Evolutionary conservation across 2,797 vertebrate species (phyloP).

Genomic region (Gymnoscopelus braueri): DNA sequence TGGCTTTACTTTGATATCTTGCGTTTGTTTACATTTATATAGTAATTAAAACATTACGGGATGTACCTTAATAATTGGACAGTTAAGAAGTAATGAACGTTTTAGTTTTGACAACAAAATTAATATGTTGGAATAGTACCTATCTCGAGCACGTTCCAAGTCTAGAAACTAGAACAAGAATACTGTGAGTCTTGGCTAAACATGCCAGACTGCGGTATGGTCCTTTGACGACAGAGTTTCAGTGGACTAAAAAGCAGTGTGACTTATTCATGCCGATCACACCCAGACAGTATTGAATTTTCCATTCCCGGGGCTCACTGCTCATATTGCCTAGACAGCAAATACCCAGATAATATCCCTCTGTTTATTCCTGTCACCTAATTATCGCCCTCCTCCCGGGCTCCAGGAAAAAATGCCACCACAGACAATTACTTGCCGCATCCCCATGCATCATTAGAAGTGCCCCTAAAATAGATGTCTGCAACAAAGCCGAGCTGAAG

Average conservation of each 20-base stretch:
- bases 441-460: conserved; percentile 29
- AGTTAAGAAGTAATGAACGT: too few species aligned
- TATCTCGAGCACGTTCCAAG: too few species aligned
- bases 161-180: too few species aligned
- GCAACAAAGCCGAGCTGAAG: conserved; percentile 6
- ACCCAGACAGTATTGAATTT: conserved; percentile 44
- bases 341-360: conserved; percentile 36
- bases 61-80: too few species aligned
- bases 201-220: too few species aligned
- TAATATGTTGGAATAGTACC: too few species aligned
- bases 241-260: neutral
- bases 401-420: conserved; percentile 36
- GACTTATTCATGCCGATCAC: conserved; percentile 38
- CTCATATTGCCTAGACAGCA: conserved; percentile 30
- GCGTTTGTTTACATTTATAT: too few species aligned
- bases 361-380: conserved; percentile 47
- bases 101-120: too few species aligned
- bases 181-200: too few species aligned
- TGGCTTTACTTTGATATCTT: too few species aligned
- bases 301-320: conserved; percentile 26
- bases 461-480: conserved; percentile 24
- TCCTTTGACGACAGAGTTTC: too few species aligned
- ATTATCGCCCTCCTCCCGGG: conserved; percentile 44
- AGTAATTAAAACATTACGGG: too few species aligned
- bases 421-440: conserved; percentile 35